Base-by-base conservation (phyloP, 2,797 vertebrate genomes). In the Xiphorhynchus erythropygius region DNA sequence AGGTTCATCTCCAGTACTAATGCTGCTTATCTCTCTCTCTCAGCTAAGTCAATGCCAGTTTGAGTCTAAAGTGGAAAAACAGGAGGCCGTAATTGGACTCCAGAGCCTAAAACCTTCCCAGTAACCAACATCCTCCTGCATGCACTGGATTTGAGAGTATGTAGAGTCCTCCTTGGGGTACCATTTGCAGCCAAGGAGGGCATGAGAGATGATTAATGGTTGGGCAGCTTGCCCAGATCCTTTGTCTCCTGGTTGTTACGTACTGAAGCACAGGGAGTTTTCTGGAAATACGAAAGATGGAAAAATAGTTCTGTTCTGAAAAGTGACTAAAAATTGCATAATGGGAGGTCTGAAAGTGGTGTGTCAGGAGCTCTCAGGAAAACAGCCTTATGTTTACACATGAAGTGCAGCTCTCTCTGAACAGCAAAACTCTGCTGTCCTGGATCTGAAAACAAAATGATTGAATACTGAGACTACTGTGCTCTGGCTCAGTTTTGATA, bases 371-470 rank as follows among this genome's bases (percentile, higher is more conserved):
- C 71, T 95, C 88, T 97, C 90, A 92, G 92, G 94, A 92, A 95
- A 93, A 84, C 79, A 73, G 32, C 83, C 80, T 91, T 94, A 90
- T 87, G 85, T 96, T 96, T 96, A 95, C 94, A 95, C 77, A 52
- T 88, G 73, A 92, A 92, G 67, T 22, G 49, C 91, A 91, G 77
- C 80, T 87, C 89, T 90, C 64, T 93, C 44, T 52, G 52, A 85
- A 44, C 59, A 82, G 87, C 47, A 73, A 22, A 84, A 63, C 63
- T 64, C 59, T 67, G 35, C 73, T 86, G n/a, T 78, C 77, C 80
- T 82, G 89, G 59, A 33, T 32, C 13, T 80, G 84, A 73, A 83
- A 85, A 63, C 18, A 18, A 30, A 64, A 23, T 27, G 10, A 10
- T 35, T 22, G 33, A 68, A 33, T 77, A 16, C 35, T 33, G 73